Percentiles rank a stretch among this genome's conserved stretches.
Evolutionary conservation across 2,888 invertebrate genomes (phyloP).

Genomic region (Noctua fimbriata): DNA sequence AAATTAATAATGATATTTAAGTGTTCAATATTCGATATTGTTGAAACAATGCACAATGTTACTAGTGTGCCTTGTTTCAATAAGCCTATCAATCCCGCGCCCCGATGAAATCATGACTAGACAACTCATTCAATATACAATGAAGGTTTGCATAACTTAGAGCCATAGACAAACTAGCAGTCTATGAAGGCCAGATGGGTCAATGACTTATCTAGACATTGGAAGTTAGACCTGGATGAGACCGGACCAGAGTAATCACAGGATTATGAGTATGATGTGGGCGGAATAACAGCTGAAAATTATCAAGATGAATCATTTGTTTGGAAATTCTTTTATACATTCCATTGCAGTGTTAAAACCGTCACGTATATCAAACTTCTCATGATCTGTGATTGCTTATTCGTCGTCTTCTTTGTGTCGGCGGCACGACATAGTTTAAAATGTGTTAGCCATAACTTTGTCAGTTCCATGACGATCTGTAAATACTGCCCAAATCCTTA

Average conservation of each 20-base stretch:
- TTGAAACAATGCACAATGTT: constrained; percentile 14
- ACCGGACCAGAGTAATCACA: constrained; percentile 45
- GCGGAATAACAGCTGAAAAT: constrained; percentile 47
- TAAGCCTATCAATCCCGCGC: neutral
- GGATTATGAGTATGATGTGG: constrained; percentile 35
- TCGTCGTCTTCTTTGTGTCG: neutral
- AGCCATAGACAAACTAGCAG: constrained; percentile 57
- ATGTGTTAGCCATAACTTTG: neutral
- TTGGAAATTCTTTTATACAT: constrained; percentile 19
- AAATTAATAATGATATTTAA: neutral
- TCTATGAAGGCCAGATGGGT: constrained; percentile 50
- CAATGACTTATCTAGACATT: constrained; percentile 47
- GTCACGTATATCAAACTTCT: constrained; percentile 11
- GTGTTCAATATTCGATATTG: constrained; percentile 13
- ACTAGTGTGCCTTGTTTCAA: constrained; percentile 13
- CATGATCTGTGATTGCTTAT: neutral
- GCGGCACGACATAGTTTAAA: neutral
- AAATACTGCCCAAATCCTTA: neutral
- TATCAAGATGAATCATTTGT: constrained; percentile 42
- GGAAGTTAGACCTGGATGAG: constrained; percentile 43
- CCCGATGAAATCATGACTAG: constrained; percentile 30
- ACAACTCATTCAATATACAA: constrained; percentile 35
- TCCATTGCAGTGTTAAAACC: constrained; percentile 4
- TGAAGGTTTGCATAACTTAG: constrained; percentile 45
- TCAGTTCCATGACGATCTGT: neutral